These are phyloP conservation scores for Stichopus chloronotus DNA, from an alignment of 35 echinoderm and acorn worm species.

Conservation along the genomic window DNA sequence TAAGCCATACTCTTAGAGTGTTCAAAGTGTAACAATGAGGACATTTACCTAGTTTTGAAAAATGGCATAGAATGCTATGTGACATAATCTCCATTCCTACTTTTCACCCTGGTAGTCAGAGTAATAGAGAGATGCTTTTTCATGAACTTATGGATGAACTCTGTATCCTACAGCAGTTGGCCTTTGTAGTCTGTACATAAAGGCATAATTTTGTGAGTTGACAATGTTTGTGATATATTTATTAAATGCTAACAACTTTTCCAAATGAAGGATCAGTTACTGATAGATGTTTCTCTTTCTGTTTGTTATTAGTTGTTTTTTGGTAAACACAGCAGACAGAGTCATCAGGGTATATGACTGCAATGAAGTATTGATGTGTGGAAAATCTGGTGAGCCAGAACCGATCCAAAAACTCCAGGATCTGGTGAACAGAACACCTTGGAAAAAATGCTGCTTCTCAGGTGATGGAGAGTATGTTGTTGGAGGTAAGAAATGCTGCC, in stretches of 20 bases:
- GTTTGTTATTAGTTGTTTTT: conserved; percentile 72
- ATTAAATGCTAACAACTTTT: too few relatives aligned
- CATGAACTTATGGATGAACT: too few relatives aligned
- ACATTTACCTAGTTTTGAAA: too few relatives aligned
- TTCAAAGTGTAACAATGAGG: not conserved
- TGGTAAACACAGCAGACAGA: conserved; percentile 96
- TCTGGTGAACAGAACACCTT: conserved; percentile 93
- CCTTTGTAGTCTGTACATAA: too few relatives aligned
- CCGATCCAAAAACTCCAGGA: conserved; percentile 99
- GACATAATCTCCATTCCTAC: too few relatives aligned
- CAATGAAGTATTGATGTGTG: conserved; percentile 90
- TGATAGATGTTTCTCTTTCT: not conserved
- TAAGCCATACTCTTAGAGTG: not conserved
- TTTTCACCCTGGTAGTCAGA: too few relatives aligned
- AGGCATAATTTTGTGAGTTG: too few relatives aligned
- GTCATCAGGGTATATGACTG: conserved; percentile 96
- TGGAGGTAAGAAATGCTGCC: conserved; percentile 64
- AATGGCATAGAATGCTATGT: too few relatives aligned
- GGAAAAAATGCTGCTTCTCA: conserved; percentile 99
- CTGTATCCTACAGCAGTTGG: too few relatives aligned
- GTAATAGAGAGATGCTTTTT: too few relatives aligned
- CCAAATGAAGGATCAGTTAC: too few relatives aligned
- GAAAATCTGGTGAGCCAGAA: conserved; percentile 94
- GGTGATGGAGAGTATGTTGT: conserved; percentile 98
- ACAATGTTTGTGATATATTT: too few relatives aligned